Base-by-base conservation (phyloP, 2,888 invertebrate species). In the Hypsopygia costalis region DNA sequence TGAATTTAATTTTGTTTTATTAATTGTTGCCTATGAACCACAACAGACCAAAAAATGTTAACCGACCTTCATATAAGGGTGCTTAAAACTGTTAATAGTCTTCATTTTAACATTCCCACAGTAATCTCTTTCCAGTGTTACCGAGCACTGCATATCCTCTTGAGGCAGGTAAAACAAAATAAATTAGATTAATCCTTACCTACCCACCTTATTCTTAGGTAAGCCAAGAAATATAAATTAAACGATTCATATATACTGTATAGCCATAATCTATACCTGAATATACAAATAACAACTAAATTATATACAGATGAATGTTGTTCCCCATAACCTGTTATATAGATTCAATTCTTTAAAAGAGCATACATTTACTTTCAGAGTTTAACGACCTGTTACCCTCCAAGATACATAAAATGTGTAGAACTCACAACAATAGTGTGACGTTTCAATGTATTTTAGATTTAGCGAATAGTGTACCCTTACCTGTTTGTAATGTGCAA, bases 91-190 rank as follows among this genome's bases (percentile, higher is more conserved):
- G 77, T 75, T 83, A 71, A 74, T 58, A 47, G 70, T 87, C 87
- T 87, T 87, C 87, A 80, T 82, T 76, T 81, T 86, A 64, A 75
- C 57, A 62, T 76, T 76, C 57, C 85, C 83, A 74, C 71, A 62
- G 74, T 74, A 68, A 57, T 76, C 78, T 69, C 71, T 81, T 73
- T 78, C 80, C 78, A 75, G 71, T 68, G 74, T 79, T 65, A 85
- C 63, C 57, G 81, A 81, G 83, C 81, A 83, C 86, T 86, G 83
- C 87, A 86, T 87, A 72, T 81, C 81, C 74, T 80, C 85, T 86
- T 86, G 73, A 77, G 43, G 34, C 54, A 67, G 63, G 64, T 61
- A 61, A 78, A 80, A 80, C 80, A 76, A 54, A 74, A 60, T 65
- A 41, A 63, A 32, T 31, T 31, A 38, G 38, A 32, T 11, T 32